These are phyloP conservation scores for Zeuzera pyrina DNA, from an alignment of 2,888 invertebrate species.

Conservation along the genomic window DNA sequence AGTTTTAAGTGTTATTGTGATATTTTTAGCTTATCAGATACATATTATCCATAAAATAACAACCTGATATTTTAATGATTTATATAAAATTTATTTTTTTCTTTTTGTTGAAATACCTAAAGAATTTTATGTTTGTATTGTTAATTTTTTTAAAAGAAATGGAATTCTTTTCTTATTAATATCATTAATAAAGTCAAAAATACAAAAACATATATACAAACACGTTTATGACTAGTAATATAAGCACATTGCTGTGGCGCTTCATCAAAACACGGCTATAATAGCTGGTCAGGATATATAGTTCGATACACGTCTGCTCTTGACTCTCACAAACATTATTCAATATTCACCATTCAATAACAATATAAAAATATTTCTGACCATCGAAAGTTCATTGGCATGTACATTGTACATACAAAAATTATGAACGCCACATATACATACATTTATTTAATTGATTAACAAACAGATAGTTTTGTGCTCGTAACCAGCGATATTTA, in stretches of 20 bases:
- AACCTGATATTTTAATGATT: conserved; percentile 28
- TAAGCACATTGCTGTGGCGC: conserved; percentile 57
- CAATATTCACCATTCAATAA: too few species aligned
- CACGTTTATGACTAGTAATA: conserved; percentile 65
- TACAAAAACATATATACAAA: conserved; percentile 61
- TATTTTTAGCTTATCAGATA: neutral
- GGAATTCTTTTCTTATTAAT: conserved; percentile 44
- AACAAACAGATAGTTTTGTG: too few species aligned
- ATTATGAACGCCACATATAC: too few species aligned
- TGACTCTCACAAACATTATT: too few species aligned
- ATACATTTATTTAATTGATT: too few species aligned
- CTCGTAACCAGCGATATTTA: conserved; percentile 15
- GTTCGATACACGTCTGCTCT: too few species aligned
- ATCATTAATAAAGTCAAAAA: conserved; percentile 45
- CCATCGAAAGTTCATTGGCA: too few species aligned
- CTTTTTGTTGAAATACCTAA: conserved; percentile 36
- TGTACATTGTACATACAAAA: too few species aligned
- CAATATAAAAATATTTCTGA: too few species aligned
- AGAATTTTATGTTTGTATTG: conserved; percentile 32
- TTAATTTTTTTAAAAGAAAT: conserved; percentile 34
- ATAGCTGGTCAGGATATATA: too few species aligned
- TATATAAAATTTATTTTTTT: conserved; percentile 45
- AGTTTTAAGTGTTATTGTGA: too few species aligned
- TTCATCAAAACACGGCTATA: too few species aligned
- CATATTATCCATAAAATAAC: conserved; percentile 24